A percentile compares a stretch with the other conserved stretches of the same genome.
Conservation (phyloP, 2,113 vertebrate species). For the Paradisaea rubra region DNA sequence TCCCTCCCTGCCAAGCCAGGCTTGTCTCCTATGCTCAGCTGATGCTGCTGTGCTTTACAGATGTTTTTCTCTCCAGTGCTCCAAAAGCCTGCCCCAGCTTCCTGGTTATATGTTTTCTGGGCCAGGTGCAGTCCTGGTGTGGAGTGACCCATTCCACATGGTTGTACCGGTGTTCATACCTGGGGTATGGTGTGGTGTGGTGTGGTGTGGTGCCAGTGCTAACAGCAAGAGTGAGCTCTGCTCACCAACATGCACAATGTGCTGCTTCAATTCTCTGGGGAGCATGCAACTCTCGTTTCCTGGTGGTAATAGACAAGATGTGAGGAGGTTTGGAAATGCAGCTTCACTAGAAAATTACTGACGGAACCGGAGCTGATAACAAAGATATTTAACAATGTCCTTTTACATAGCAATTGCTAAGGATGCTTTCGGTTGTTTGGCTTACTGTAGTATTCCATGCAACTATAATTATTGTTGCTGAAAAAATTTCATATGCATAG, state of each 20-base stretch:
- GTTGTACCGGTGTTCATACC: background rate
- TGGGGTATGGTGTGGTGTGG: background rate
- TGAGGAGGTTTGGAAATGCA: background rate
- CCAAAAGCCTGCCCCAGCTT: background rate
- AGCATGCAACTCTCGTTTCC: background rate
- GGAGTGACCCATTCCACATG: fast-evolving
- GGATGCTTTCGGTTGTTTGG: background rate
- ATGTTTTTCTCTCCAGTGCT: background rate
- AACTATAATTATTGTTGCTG: background rate
- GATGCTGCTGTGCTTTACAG: background rate
- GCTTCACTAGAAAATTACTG: background rate
- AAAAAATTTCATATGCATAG: background rate
- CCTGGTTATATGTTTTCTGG: background rate
- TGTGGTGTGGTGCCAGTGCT: background rate
- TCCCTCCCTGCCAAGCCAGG: background rate
- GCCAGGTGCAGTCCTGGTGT: background rate
- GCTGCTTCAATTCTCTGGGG: background rate
- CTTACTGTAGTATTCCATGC: background rate
- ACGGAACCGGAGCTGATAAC: background rate
- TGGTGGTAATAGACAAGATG: background rate
- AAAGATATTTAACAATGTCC: background rate
- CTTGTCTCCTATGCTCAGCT: background rate
- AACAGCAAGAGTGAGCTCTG: background rate
- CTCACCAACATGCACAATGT: background rate
- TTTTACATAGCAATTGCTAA: background rate